Percentiles rank a stretch among this genome's conserved stretches.
phyloP scores from a whole-genome alignment of 2,797 vertebrate genomes.

The Momotus momota region DNA sequence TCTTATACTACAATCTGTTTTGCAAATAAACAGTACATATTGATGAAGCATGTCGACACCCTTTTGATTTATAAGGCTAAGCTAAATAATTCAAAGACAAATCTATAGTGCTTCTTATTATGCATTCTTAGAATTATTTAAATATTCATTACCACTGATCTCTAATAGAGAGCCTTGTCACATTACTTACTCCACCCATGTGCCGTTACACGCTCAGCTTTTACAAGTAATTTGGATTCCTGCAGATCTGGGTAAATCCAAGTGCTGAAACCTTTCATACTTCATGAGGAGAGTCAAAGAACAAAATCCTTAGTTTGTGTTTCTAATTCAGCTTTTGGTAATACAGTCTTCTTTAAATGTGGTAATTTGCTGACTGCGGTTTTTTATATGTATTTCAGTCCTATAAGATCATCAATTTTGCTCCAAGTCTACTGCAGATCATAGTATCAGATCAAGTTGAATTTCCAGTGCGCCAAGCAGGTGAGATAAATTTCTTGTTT shows the following conservation, averaged over 20 bases:
- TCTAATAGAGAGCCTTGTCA: neutral
- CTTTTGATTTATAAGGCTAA: neutral
- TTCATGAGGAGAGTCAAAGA: neutral
- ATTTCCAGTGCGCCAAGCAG: constrained; percentile 97
- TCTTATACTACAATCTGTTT: neutral
- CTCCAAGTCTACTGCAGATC: constrained; percentile 96
- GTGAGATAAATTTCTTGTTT: constrained; percentile 77
- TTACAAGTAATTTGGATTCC: neutral
- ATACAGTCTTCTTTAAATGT: neutral
- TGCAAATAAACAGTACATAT: neutral
- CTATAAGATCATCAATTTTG: constrained; percentile 99
- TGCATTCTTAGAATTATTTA: neutral
- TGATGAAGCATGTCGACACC: neutral
- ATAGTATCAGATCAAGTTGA: constrained; percentile 97
- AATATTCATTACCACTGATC: neutral
- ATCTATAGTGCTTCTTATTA: neutral
- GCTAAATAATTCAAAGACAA: neutral
- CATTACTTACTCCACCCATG: neutral
- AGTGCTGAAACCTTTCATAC: neutral
- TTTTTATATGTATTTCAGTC: constrained; percentile 85
- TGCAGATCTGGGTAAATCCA: neutral
- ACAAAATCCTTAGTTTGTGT: neutral
- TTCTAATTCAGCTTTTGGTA: neutral
- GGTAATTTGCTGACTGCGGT: neutral
- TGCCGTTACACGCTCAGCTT: neutral